Evolutionary conservation across 2,113 vertebrate species (phyloP).

Genomic region (Sceloporus tristichus): DNA sequence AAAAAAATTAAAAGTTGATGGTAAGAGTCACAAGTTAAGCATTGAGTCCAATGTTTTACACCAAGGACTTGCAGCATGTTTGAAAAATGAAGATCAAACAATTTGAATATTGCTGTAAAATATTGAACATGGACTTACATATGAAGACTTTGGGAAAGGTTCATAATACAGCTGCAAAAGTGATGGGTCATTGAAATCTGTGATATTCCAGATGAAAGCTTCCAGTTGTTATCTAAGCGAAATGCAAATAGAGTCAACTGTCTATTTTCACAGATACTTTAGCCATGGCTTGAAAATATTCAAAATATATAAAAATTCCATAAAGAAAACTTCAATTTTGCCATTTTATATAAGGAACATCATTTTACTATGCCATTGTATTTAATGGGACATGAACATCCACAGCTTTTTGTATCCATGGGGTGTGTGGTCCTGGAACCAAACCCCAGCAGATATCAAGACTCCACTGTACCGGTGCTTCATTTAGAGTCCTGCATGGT

Average conservation of each 20-base stretch:
- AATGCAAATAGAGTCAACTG: not conserved
- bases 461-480: not conserved
- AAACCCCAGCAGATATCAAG: too few relatives aligned
- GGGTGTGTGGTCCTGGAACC: too few relatives aligned
- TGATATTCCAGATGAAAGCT: not conserved
- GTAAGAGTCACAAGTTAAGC: not conserved
- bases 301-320: too few relatives aligned
- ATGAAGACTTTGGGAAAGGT: not conserved
- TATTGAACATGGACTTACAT: not conserved
- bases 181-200: not conserved
- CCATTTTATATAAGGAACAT: too few relatives aligned
- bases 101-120: not conserved
- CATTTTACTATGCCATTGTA: too few relatives aligned
- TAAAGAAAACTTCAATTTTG: too few relatives aligned
- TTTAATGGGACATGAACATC: too few relatives aligned
- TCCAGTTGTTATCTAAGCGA: not conserved
- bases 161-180: not conserved
- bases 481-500: not conserved
- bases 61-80: not conserved
- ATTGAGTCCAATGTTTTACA: not conserved
- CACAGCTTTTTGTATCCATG: too few relatives aligned
- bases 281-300: too few relatives aligned
- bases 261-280: too few relatives aligned
- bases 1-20: not conserved
- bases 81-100: not conserved